Base-by-base conservation (phyloP, 2,888 invertebrate genomes). In the Nipponacmea schrenckii region DNA sequence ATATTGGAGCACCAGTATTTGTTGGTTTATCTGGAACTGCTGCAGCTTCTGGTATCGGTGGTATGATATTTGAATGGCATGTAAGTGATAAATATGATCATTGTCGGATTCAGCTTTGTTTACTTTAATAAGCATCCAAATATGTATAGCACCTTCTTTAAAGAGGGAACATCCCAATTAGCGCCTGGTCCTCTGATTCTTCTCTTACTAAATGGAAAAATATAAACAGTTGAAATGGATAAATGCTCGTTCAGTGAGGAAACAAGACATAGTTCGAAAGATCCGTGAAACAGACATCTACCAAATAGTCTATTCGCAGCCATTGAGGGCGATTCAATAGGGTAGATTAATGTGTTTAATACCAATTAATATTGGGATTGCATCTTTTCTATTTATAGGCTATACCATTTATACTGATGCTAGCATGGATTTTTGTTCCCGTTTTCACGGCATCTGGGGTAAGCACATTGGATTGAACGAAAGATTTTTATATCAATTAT, bases 61-160 rank as follows among this genome's bases (percentile, higher is more conserved):
- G 81, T 0, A 73, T 79, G 68, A 82, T 82, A 74, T 84, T 80
- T 73, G 84, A 84, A 68, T 83, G 83, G 83, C 81, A 83, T 72
- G 82, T 83, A 67, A 73, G 81, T 79, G 74, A 77, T 20, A 77
- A 72, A 67, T 76, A 39, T 24, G 8, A 67, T 10, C 27, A 64
- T 39, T 10, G 10, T 39, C 39, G 5, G 10, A 39, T 39, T 39
- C 8, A 7, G 39, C 10, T 2, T 39, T 31, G 24, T 7, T 15
- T 39, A 66, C 10, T 17, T 20, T 63, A n/a, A 44, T 64, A 12
- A 7, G 15, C 62, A 64, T 62, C n/a, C 27, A 66, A n/a, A 44
- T n/a, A 39, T 44, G n/a, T 17, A 66, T 8, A n/a, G 48, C 2
- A 2, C 17, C 24, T 14, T 50, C 46, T 20, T 20, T 20, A 39